Conservation (phyloP, 2,113 vertebrate species). For the Hucho hucho region DNA sequence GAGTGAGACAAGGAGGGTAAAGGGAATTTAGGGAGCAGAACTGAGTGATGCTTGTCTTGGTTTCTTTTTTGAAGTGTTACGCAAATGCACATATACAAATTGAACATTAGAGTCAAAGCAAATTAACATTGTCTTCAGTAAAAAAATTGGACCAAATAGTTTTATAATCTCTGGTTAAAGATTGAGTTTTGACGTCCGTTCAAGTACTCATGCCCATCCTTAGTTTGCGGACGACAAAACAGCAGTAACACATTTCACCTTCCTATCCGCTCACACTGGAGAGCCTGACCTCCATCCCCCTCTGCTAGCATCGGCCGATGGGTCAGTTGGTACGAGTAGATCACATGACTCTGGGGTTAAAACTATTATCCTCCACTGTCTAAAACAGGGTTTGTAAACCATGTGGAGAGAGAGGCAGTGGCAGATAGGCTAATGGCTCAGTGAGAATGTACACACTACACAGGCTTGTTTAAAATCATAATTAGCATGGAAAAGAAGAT, state of each 20-base stretch:
- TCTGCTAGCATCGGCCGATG: background rate
- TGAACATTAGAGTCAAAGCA: too few species aligned
- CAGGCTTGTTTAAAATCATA: background rate
- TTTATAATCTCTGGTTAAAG: background rate
- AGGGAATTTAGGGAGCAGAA: too few species aligned
- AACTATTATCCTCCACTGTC: slow-evolving; percentile 17
- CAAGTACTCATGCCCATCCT: too few species aligned
- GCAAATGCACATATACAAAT: too few species aligned
- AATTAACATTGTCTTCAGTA: too few species aligned
- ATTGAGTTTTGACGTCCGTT: too few species aligned
- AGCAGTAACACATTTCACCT: background rate
- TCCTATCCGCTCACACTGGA: background rate
- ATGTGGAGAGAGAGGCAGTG: background rate
- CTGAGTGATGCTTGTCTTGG: too few species aligned
- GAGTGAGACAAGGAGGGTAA: too few species aligned
- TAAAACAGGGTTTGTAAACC: slow-evolving; percentile 15
- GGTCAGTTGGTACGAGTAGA: slow-evolving; percentile 17
- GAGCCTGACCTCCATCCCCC: background rate
- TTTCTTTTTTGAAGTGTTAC: too few species aligned
- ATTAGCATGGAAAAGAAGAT: background rate
- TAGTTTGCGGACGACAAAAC: background rate
- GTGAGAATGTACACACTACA: background rate
- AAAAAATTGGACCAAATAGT: too few species aligned
- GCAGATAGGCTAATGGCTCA: background rate
- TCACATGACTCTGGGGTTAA: slow-evolving; percentile 30